These are phyloP conservation scores for Eulemur macaco DNA, from an alignment of 2,113 vertebrate species.

Conservation along the genomic window DNA sequence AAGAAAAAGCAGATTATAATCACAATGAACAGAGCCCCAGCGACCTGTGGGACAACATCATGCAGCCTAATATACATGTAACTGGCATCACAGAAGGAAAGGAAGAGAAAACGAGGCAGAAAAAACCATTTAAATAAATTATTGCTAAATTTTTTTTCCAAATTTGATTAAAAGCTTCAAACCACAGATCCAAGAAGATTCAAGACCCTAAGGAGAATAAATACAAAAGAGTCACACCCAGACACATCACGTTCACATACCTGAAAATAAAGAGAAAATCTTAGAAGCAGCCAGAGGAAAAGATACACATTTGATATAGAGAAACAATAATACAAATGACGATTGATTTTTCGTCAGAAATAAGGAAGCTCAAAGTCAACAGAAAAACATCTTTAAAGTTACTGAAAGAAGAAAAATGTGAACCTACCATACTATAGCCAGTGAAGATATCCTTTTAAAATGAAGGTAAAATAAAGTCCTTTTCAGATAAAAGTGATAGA, in stretches of 20 bases:
- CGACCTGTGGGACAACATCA: neutral
- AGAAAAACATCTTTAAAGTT: neutral
- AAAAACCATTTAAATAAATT: neutral
- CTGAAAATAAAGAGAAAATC: neutral
- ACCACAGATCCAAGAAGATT: neutral
- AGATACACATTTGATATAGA: neutral
- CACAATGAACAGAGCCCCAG: accelerated
- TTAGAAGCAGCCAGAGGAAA: neutral
- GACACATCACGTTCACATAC: neutral
- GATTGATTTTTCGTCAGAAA: neutral
- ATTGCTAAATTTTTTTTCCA: neutral
- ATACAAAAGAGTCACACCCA: neutral
- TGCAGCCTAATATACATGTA: accelerated
- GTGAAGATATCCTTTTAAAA: neutral
- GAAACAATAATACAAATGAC: accelerated
- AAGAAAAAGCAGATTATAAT: neutral
- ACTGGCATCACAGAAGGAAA: neutral
- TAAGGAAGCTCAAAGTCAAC: accelerated
- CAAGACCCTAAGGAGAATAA: neutral
- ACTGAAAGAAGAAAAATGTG: neutral
- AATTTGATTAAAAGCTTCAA: neutral
- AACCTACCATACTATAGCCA: neutral
- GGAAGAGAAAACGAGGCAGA: neutral
- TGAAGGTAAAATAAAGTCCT: neutral
- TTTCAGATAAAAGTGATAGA: neutral